Conservation (phyloP, 2,888 invertebrate species). For the Leuctra nigra region DNA sequence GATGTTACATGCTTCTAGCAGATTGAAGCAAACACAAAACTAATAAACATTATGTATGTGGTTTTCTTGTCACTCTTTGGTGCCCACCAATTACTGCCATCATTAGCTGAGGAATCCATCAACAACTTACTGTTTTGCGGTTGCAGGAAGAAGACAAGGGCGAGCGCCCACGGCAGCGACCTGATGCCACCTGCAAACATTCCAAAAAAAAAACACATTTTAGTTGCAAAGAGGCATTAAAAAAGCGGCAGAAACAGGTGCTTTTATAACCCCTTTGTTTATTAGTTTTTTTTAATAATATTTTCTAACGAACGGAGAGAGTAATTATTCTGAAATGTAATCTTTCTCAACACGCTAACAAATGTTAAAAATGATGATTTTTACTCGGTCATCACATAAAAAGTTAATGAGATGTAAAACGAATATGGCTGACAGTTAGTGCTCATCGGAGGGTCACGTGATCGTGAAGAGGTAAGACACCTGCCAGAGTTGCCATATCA, state of each 20-base stretch:
- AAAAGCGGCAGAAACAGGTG: no score
- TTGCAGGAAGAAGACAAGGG: no score
- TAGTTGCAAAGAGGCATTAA: no score
- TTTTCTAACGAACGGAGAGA: not conserved
- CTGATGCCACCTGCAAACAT: not conserved
- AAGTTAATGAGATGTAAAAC: slow-evolving; percentile 2
- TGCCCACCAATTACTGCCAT: no score
- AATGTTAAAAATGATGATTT: no score
- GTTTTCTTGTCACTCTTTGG: no score
- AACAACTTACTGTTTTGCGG: no score
- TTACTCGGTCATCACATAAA: not conserved
- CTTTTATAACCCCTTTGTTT: no score
- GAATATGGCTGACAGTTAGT: not conserved
- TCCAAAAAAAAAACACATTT: not conserved
- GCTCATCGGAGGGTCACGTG: not conserved
- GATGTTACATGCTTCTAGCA: no score
- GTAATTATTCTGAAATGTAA: not conserved
- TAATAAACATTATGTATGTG: no score
- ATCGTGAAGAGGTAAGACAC: not conserved
- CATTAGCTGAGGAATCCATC: no score
- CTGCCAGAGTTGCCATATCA: slow-evolving; percentile 13
- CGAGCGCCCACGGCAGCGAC: not conserved
- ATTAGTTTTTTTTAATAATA: not conserved
- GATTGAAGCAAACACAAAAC: no score
- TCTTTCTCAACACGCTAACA: slow-evolving; percentile 6